Conservation (phyloP, 2,113 vertebrate genomes). For the Philantomba maxwellii region DNA sequence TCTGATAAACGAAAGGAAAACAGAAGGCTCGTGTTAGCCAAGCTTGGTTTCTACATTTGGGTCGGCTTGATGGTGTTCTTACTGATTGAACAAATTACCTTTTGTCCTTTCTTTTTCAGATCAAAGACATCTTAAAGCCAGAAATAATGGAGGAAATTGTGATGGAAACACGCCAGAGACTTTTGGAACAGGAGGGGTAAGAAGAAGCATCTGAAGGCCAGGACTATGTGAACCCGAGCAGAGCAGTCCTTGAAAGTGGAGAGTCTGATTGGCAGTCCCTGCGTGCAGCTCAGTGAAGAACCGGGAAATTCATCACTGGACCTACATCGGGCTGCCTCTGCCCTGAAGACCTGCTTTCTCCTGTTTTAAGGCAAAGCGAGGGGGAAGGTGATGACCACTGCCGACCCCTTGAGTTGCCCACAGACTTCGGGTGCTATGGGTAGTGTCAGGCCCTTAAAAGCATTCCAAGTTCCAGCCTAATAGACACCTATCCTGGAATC, state of each 20-base stretch:
- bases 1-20: not conserved
- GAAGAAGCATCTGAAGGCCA: not conserved
- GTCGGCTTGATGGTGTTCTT: not conserved
- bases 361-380: not conserved
- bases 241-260: not conserved
- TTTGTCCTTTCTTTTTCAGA: slow-evolving; percentile 78
- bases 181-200: slow-evolving; percentile 91
- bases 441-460: not conserved
- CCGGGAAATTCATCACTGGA: not conserved
- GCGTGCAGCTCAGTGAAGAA: not conserved
- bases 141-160: slow-evolving; percentile 94
- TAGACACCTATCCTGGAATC: not conserved
- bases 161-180: slow-evolving; percentile 90
- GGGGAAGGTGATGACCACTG: not conserved
- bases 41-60: not conserved
- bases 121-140: slow-evolving; percentile 95
- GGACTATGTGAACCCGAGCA: not conserved
- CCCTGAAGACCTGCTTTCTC: not conserved
- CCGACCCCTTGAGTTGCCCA: not conserved
- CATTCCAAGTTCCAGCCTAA: not conserved
- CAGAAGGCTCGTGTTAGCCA: not conserved
- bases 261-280: not conserved
- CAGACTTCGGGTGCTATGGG: not conserved
- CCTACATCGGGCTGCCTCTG: rapidly evolving
- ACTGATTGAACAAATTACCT: not conserved